A percentile compares a stretch with the other conserved stretches of the same genome.
Conservation (phyloP, 2,888 invertebrate genomes). For the Aspidiotus rigidus region DNA sequence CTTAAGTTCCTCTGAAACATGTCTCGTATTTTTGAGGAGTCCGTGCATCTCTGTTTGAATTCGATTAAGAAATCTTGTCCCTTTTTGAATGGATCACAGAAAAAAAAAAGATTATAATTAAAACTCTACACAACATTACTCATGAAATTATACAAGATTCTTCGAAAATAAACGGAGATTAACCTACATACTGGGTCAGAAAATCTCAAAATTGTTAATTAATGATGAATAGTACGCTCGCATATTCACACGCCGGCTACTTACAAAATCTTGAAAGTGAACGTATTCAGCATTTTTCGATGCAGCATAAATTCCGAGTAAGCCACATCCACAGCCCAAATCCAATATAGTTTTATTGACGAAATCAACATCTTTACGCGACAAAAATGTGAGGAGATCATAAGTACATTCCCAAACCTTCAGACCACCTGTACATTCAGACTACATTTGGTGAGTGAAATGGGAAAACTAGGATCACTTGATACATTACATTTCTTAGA, state of each 20-base stretch:
- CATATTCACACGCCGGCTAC: constrained; percentile 41
- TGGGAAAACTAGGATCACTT: background rate
- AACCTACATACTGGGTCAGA: background rate
- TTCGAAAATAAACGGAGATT: background rate
- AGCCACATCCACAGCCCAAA: constrained; percentile 85
- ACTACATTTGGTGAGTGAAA: constrained; percentile 42
- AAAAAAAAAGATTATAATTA: no score
- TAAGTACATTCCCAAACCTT: constrained; percentile 93
- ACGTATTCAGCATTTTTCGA: constrained; percentile 56
- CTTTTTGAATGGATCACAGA: no score
- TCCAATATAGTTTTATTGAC: constrained; percentile 60
- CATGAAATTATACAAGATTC: no score
- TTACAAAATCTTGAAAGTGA: constrained; percentile 91
- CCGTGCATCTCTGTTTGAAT: no score
- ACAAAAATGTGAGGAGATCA: constrained; percentile 64
- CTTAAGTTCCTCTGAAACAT: no score
- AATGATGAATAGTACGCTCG: no score
- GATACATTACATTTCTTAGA: no score
- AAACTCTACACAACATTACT: no score
- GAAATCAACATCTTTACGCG: constrained; percentile 44
- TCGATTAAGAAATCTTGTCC: no score
- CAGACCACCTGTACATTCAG: constrained; percentile 66
- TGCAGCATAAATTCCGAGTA: constrained; percentile 72
- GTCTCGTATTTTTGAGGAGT: no score
- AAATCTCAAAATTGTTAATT: no score